Percentiles rank a stretch among this genome's conserved stretches.
phyloP scores from a whole-genome alignment of 2,113 vertebrate species.

The Campylomormyrus tamandua region DNA sequence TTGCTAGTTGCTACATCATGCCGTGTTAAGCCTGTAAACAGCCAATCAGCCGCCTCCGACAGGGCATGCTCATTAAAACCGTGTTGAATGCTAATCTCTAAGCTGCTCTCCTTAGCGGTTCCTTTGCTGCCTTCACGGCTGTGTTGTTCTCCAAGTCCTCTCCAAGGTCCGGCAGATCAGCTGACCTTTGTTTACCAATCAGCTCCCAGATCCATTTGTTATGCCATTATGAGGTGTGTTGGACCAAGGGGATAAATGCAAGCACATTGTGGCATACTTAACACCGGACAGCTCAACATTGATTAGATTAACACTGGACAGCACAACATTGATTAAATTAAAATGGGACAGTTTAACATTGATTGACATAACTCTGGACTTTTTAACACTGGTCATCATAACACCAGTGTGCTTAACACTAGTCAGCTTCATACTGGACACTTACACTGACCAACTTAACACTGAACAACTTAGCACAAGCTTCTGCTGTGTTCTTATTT shows the following conservation, averaged over 20 bases:
- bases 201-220: neutral
- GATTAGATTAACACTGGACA: neutral
- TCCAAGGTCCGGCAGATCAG: neutral
- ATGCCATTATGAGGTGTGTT: neutral
- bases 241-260: neutral
- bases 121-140: neutral
- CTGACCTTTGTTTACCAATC: neutral
- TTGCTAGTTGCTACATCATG: neutral
- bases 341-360: neutral
- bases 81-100: neutral
- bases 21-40: neutral
- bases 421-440: neutral
- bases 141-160: neutral
- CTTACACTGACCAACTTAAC: neutral
- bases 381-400: neutral
- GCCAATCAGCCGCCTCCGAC: neutral
- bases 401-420: neutral
- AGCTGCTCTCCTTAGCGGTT: neutral
- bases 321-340: neutral
- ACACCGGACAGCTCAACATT: neutral
- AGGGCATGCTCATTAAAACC: neutral
- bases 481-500: neutral
- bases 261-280: neutral
- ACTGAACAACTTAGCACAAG: neutral
- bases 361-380: neutral